Evolutionary conservation across 2,113 vertebrate species (phyloP).

Genomic region (Macroglossus sobrinus): DNA sequence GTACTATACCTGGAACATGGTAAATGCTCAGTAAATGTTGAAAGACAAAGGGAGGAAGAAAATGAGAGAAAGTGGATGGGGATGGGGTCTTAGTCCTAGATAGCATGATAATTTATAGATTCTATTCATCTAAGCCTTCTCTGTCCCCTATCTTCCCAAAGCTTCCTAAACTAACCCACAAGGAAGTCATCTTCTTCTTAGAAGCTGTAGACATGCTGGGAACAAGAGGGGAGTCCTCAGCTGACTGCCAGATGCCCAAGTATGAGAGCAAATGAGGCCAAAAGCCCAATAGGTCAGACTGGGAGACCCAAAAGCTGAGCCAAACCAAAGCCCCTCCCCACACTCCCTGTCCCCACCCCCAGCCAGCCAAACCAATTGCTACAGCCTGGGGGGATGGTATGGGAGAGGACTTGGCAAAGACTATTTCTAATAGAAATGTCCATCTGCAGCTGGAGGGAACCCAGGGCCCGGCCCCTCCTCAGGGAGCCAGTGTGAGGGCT

Average conservation of each 20-base stretch:
- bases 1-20: neutral
- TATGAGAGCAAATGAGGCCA: constrained; percentile 31
- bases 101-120: neutral
- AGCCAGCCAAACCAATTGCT: constrained; percentile 19
- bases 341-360: neutral
- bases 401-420: constrained; percentile 47
- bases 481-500: neutral
- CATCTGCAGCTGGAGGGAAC: constrained; percentile 21
- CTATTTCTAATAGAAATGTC: neutral
- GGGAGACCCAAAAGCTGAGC: constrained; percentile 33
- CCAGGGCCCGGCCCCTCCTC: neutral
- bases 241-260: constrained; percentile 51
- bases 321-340: constrained; percentile 21
- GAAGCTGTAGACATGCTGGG: constrained; percentile 11
- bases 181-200: constrained; percentile 11
- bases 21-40: neutral
- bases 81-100: neutral
- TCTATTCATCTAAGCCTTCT: neutral
- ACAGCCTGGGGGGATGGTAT: neutral
- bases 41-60: neutral
- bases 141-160: neutral
- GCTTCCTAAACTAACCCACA: neutral
- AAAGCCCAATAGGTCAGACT: constrained; percentile 45
- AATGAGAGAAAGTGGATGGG: neutral
- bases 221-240: constrained; percentile 35